Evolutionary conservation across 2,113 vertebrate species (phyloP), one percentile per base, ranked within the genome.

Genomic region (Prochilodus magdalenae): DNA sequence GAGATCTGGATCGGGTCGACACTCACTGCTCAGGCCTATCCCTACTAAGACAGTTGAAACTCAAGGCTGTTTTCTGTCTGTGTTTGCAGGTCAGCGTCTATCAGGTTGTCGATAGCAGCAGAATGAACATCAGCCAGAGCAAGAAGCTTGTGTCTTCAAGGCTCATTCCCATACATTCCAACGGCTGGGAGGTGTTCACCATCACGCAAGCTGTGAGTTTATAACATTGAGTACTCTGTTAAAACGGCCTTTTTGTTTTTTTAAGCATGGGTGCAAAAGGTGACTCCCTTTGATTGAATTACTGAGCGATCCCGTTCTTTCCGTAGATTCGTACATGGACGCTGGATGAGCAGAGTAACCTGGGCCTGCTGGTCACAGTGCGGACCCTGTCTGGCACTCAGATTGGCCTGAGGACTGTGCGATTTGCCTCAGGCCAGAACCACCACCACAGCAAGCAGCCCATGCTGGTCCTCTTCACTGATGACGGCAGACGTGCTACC

Each of bases 381-480:
- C 92, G 82, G 65, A 89, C 89, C 1, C 82, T 88, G 0, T 91
- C 82, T 0, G 94, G 93, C 6, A 87, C 77, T 27, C 86, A 78
- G 0, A 77, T 91, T 0, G 94, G 96, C 0, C 36, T 89, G 51
- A 92, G 93, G 0, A 72, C 86, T 0, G 89, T 96, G 49, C 94
- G 92, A 33, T 97, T 98, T 0, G 95, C 96, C 0, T 95, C 95
- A 0, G 85, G 94, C 6, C 86, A 86, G 16, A 88, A 92, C 81
- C 96, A 96, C 81, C 96, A 97, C 0, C 94, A 94, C 76, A 97
- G 96, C 91, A 97, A 96, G 86, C 95, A 95, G 90, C 96, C 97
- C 71, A 97, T 98, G 96, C 69, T 98, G 91, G 95, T 98, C 0
- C 91, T 98, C 8, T 98, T 98, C 89, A 97, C 97, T 0, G 96